A percentile compares a stretch with the other conserved stretches of the same genome.
These are phyloP conservation scores for Darevskia mixta DNA, from an alignment of 2,797 vertebrate species.

Conservation along the genomic window DNA sequence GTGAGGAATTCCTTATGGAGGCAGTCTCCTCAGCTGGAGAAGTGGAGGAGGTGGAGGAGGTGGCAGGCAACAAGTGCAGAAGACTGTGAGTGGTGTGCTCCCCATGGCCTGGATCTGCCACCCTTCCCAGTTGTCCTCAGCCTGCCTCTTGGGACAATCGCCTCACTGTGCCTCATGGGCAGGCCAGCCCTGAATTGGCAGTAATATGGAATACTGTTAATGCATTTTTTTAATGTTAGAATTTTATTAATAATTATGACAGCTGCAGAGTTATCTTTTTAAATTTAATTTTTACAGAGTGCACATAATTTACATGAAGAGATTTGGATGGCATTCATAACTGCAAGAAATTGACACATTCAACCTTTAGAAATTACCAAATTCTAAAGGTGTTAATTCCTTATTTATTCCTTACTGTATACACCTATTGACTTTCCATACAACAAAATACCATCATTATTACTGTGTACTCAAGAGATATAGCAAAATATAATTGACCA, in stretches of 20 bases:
- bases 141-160: no score
- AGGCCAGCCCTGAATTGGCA: slow-evolving; percentile 4
- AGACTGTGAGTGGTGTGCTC: no score
- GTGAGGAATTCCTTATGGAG: neutral
- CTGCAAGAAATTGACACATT: slow-evolving; percentile 2
- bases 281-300: slow-evolving; percentile 41
- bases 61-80: no score
- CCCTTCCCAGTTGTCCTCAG: no score
- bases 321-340: slow-evolving; percentile 49
- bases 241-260: slow-evolving; percentile 30
- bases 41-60: no score
- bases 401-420: slow-evolving; percentile 13
- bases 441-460: neutral
- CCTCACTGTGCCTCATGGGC: no score
- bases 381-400: slow-evolving; percentile 6
- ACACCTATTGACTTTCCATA: neutral
- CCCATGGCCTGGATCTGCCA: no score
- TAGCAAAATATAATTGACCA: neutral
- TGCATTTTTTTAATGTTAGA: neutral
- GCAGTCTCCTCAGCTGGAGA: neutral
- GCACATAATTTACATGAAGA: slow-evolving; percentile 34
- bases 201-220: slow-evolving; percentile 11
- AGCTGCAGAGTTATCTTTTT: slow-evolving; percentile 37
- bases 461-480: neutral
- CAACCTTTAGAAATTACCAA: neutral